Evolutionary conservation across 64 coral and sea anemone species (phyloP).

Genomic region (Dendronephthya gigantea): DNA sequence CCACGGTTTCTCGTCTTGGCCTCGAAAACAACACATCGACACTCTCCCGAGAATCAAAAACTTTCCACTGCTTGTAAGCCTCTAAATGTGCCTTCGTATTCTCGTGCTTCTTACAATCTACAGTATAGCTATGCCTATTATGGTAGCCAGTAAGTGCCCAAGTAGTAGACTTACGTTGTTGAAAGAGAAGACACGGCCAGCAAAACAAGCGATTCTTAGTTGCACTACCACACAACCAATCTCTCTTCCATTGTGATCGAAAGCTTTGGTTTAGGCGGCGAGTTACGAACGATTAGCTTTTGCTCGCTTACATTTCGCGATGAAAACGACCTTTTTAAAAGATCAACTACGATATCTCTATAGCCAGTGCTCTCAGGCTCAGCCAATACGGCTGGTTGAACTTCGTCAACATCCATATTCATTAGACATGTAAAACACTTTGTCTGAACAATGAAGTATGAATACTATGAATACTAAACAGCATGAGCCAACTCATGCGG

Average conservation of each 20-base stretch:
- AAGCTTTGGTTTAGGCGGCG: constrained; percentile 9
- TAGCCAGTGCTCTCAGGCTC: not conserved
- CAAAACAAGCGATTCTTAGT: not conserved
- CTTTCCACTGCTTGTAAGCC: not conserved
- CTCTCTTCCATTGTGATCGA: not conserved
- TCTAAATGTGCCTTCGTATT: not conserved
- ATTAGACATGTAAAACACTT: not conserved
- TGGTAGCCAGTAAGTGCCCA: not conserved
- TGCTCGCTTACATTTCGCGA: constrained; percentile 19
- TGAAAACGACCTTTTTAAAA: constrained; percentile 7
- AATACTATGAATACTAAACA: no score
- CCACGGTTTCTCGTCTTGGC: not conserved
- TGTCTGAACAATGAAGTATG: not conserved
- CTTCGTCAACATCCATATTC: constrained; percentile 7
- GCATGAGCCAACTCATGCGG: not conserved
- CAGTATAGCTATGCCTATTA: not conserved
- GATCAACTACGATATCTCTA: not conserved
- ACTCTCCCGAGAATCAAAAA: not conserved
- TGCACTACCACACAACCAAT: not conserved
- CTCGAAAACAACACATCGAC: not conserved
- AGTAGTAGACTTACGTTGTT: no score
- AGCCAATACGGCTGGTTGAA: not conserved
- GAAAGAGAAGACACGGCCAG: not conserved
- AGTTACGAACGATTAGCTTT: not conserved
- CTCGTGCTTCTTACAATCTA: not conserved